phyloP scores from a whole-genome alignment of 2,888 invertebrate genomes.

The Exephanes ischioxanthus region DNA sequence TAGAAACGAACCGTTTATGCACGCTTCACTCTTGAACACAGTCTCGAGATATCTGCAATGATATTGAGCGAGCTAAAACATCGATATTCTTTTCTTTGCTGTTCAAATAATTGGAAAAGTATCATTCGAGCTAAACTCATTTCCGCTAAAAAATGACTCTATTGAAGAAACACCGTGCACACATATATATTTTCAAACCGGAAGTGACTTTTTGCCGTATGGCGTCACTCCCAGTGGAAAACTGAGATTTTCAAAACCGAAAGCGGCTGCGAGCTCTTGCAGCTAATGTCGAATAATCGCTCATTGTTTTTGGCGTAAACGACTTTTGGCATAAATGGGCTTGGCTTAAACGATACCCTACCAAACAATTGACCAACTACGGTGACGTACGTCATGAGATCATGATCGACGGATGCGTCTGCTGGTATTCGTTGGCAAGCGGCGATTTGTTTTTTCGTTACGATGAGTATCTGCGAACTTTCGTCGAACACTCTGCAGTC shows the following conservation, averaged over 20 bases:
- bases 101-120: not conserved
- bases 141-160: not conserved
- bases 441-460: slow-evolving; percentile 87
- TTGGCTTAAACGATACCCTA: not conserved
- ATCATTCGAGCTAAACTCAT: not conserved
- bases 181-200: too few relatives aligned
- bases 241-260: too few relatives aligned
- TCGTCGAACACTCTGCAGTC: slow-evolving; percentile 88
- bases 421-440: slow-evolving; percentile 88
- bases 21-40: slow-evolving; percentile 94
- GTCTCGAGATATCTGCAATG: slow-evolving; percentile 89
- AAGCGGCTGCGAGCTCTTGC: too few relatives aligned
- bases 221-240: too few relatives aligned
- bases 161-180: not conserved
- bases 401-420: slow-evolving; percentile 89
- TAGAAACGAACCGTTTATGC: slow-evolving; percentile 96
- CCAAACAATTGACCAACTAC: not conserved
- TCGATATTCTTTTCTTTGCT: not conserved
- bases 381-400: slow-evolving; percentile 85
- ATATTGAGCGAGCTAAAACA: slow-evolving; percentile 21
- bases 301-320: not conserved
- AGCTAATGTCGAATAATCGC: too few relatives aligned
- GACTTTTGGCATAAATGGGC: not conserved
- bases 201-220: too few relatives aligned
- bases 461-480: slow-evolving; percentile 89